phyloP scores from a whole-genome alignment of 2,888 invertebrate species.

The Hyppa rectilinea region DNA sequence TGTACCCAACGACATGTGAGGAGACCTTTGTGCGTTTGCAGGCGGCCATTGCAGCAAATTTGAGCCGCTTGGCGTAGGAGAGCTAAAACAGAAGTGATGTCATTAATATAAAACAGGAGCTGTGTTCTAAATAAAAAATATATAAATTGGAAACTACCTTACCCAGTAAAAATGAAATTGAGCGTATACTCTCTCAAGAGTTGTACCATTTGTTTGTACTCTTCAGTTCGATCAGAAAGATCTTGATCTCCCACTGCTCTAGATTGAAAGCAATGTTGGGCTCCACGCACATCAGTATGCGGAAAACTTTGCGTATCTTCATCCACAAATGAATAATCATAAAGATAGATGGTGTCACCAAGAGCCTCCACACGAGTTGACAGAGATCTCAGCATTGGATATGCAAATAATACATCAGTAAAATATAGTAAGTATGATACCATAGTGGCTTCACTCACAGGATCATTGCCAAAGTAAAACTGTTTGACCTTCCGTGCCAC shows the following conservation, averaged over 20 bases:
- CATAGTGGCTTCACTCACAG: conserved; percentile 58
- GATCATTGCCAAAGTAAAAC: conserved; percentile 73
- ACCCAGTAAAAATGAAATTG: conserved; percentile 70
- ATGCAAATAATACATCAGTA: conserved; percentile 78
- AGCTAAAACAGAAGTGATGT: conserved; percentile 53
- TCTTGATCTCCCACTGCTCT: conserved; percentile 51
- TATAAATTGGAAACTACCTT: conserved; percentile 18
- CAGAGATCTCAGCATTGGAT: conserved; percentile 68
- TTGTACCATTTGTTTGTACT: conserved; percentile 55
- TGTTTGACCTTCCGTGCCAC: conserved; percentile 67
- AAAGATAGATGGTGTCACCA: conserved; percentile 70
- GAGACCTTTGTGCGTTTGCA: conserved; percentile 61
- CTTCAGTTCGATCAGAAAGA: conserved; percentile 42
- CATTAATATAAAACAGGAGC: not conserved
- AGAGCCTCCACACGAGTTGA: conserved; percentile 64
- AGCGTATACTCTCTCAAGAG: conserved; percentile 58
- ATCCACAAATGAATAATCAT: conserved; percentile 73
- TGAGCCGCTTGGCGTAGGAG: conserved; percentile 63
- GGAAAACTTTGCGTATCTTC: conserved; percentile 61
- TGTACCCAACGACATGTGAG: conserved; percentile 70
- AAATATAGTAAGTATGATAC: conserved; percentile 67
- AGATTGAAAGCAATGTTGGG: conserved; percentile 70
- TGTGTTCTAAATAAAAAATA: not conserved
- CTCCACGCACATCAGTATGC: conserved; percentile 68
- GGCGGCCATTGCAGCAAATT: conserved; percentile 68